Conservation (phyloP, 2,113 vertebrate genomes). For the Aspiorhynchus laticeps region DNA sequence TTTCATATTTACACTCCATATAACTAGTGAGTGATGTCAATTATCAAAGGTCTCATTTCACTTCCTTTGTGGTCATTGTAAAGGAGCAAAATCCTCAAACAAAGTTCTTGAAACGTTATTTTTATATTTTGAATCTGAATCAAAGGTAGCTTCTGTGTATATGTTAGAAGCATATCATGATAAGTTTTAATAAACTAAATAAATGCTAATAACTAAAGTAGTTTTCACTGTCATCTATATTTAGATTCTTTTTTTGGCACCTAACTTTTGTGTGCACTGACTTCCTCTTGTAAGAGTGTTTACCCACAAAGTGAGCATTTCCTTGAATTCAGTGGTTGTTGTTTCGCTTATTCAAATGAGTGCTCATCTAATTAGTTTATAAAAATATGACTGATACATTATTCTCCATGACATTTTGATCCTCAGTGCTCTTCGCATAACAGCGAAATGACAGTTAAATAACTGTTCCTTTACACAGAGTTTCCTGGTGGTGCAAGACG, state of each 20-base stretch:
- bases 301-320: neutral
- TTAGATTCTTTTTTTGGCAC: neutral
- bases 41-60: neutral
- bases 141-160: neutral
- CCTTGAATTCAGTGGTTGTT: neutral
- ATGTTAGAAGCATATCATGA: neutral
- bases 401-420: neutral
- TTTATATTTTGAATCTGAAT: neutral
- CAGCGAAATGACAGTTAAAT: neutral
- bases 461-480: slow-evolving; percentile 59
- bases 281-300: slow-evolving; percentile 40
- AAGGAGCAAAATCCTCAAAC: neutral
- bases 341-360: neutral
- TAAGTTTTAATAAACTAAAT: neutral
- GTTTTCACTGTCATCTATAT: slow-evolving; percentile 3
- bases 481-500: slow-evolving; percentile 69
- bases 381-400: too few species aligned
- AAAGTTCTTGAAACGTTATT: neutral
- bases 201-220: neutral
- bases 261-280: neutral
- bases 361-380: neutral
- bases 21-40: neutral
- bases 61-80: neutral
- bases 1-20: neutral
- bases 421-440: neutral